A percentile compares a stretch with the other conserved stretches of the same genome.
These are phyloP conservation scores for Temnothorax longispinosus DNA, from an alignment of 1,140 invertebrate genomes.

Conservation along the genomic window DNA sequence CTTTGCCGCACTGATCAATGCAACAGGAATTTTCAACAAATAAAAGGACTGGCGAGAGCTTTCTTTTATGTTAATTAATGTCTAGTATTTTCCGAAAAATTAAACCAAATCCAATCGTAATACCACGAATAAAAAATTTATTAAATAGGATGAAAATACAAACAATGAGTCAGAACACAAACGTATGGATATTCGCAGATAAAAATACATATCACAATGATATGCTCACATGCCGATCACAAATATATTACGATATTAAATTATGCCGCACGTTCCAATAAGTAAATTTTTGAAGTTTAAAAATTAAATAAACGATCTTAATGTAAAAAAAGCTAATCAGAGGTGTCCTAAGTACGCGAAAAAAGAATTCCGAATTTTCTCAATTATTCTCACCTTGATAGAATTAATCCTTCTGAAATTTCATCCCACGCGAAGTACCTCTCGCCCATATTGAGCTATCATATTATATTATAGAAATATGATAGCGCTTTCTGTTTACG, in stretches of 20 bases:
- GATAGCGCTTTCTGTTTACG: constrained; percentile 13
- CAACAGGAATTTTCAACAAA: not conserved
- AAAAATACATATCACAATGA: not conserved
- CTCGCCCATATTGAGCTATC: constrained; percentile 66
- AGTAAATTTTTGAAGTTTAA: not conserved
- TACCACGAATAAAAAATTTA: not conserved
- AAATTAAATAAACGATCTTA: not conserved
- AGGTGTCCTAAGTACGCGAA: not conserved
- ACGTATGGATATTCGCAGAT: not conserved
- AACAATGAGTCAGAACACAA: not conserved
- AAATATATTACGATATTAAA: not conserved
- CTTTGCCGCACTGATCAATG: constrained; percentile 60
- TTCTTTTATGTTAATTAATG: not conserved
- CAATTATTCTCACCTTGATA: constrained; percentile 80
- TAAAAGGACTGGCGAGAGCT: not conserved
- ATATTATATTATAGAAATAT: constrained; percentile 1
- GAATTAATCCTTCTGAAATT: constrained; percentile 77
- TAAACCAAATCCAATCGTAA: not conserved
- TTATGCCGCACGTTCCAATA: not conserved
- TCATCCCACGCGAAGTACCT: constrained; percentile 86
- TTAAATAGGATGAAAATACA: not conserved
- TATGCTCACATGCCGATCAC: not conserved
- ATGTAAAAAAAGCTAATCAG: not conserved
- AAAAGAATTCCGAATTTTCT: not conserved
- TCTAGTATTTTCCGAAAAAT: not conserved